Conservation (phyloP, 2,888 invertebrate species). For the Harmothoe impar region DNA sequence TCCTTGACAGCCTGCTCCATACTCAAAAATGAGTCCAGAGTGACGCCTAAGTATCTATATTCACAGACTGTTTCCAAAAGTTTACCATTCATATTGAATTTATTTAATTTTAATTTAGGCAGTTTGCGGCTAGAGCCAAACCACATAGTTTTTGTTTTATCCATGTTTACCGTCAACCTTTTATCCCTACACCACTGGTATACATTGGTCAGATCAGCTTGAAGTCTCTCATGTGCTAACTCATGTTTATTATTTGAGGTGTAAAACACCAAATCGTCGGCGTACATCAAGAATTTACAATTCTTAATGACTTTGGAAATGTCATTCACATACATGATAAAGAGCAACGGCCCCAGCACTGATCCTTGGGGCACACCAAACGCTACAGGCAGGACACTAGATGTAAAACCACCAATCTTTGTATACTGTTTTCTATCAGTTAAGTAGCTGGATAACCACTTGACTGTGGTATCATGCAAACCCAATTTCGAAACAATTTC, state of each 20-base stretch:
- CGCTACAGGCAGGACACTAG: neutral
- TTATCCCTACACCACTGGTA: neutral
- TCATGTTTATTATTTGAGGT: neutral
- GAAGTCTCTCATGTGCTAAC: neutral
- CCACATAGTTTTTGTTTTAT: neutral
- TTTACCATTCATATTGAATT: neutral
- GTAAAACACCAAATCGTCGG: neutral
- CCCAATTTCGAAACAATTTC: neutral
- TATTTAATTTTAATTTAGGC: neutral
- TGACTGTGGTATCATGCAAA: neutral
- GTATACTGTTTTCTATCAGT: neutral
- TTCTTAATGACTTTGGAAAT: neutral
- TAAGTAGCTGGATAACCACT: neutral
- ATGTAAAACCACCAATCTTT: neutral
- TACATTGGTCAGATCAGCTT: neutral
- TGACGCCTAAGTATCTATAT: neutral
- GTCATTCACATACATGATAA: neutral
- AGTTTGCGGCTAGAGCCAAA: neutral
- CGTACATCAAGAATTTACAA: neutral
- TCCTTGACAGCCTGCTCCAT: neutral
- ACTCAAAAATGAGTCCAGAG: neutral
- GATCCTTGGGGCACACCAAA: constrained; percentile 1
- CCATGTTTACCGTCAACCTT: neutral
- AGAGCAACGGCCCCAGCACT: neutral
- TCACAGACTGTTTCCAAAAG: neutral